Conservation (phyloP, 2,797 vertebrate genomes). For the Sebastes minor region DNA sequence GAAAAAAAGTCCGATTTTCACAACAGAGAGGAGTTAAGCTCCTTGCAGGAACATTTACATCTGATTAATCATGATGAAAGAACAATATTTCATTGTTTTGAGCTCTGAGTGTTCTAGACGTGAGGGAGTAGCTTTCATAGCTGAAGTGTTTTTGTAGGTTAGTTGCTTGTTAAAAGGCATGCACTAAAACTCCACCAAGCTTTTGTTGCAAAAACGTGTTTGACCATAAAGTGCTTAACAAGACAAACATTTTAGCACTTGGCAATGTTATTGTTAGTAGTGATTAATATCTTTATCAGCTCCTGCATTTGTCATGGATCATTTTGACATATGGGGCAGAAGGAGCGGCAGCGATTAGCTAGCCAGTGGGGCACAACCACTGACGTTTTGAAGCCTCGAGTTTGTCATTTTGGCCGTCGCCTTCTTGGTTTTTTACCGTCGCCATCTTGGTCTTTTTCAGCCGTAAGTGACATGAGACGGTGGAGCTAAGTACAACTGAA, state of each 20-base stretch:
- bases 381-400: too few species aligned
- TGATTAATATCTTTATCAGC: background rate
- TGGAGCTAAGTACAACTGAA: too few species aligned
- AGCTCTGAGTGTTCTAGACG: background rate
- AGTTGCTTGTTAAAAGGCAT: background rate
- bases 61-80: background rate
- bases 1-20: conserved; percentile 5
- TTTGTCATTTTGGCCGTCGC: too few species aligned
- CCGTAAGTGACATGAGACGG: too few species aligned
- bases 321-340: background rate
- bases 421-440: too few species aligned
- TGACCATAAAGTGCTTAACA: background rate
- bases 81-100: background rate
- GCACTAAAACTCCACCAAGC: background rate
- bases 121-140: background rate
- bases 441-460: too few species aligned
- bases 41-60: background rate
- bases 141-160: background rate
- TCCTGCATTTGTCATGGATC: background rate
- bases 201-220: background rate
- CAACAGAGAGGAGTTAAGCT: background rate
- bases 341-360: background rate
- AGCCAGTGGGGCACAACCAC: too few species aligned
- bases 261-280: background rate
- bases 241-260: background rate